phyloP scores from a whole-genome alignment of 2,888 invertebrate genomes.

The Cantharis nigra region DNA sequence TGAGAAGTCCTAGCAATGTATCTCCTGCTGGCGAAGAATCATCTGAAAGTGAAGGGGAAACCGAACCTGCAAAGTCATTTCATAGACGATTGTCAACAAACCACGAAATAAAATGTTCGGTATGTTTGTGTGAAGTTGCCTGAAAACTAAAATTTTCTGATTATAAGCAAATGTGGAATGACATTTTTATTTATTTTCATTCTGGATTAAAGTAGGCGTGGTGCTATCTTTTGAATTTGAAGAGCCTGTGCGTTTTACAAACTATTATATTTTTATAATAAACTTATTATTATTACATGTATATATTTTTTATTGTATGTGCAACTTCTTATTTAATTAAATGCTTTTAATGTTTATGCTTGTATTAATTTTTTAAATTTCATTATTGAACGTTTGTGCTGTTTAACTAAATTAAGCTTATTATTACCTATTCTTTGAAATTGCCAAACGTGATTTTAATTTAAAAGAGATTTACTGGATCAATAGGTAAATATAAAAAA shows the following conservation, averaged over 20 bases:
- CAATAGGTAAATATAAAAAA: neutral
- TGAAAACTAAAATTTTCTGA: constrained; percentile 32
- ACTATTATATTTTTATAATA: neutral
- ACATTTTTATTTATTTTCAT: constrained; percentile 39
- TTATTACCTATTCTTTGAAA: neutral
- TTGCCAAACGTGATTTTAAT: neutral
- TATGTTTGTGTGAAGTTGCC: constrained; percentile 57
- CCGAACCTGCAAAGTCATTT: constrained; percentile 76
- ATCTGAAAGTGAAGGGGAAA: constrained; percentile 83
- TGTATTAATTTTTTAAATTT: constrained; percentile 1
- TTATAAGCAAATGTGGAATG: constrained; percentile 42
- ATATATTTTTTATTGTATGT: constrained; percentile 17
- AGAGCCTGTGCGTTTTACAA: neutral
- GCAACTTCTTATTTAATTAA: constrained; percentile 16
- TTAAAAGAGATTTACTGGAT: neutral
- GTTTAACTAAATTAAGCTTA: neutral
- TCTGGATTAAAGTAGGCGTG: constrained; percentile 37
- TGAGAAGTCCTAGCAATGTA: constrained; percentile 49
- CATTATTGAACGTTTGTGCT: neutral
- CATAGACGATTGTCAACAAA: constrained; percentile 82
- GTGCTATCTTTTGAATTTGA: constrained; percentile 25
- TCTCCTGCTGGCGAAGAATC: constrained; percentile 61
- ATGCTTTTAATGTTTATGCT: constrained; percentile 18
- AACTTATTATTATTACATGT: constrained; percentile 2
- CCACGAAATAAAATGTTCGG: constrained; percentile 80